These are phyloP conservation scores for Pygoscelis antarcticus DNA, from an alignment of 2,113 vertebrate genomes.

Conservation along the genomic window DNA sequence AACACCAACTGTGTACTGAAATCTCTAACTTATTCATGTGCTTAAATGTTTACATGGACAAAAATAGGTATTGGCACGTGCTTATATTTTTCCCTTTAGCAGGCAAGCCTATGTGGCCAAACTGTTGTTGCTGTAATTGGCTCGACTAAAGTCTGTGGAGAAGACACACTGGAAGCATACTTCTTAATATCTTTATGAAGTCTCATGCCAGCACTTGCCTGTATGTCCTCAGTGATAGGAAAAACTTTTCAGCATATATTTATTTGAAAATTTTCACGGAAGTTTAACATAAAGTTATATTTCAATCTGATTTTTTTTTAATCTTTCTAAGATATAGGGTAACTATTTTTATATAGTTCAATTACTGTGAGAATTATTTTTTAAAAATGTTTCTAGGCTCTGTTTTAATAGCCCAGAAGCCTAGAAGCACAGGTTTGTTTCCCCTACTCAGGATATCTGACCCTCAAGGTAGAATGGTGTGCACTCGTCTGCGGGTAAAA, in stretches of 20 bases:
- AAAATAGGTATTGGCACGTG: not conserved
- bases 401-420: not conserved
- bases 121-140: not conserved
- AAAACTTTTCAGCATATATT: not conserved
- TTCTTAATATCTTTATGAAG: not conserved
- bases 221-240: not conserved
- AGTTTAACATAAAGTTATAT: not conserved
- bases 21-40: not conserved
- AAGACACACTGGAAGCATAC: not conserved
- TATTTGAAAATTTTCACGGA: not conserved
- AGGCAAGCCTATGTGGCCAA: not conserved
- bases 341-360: not conserved
- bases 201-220: not conserved
- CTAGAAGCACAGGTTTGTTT: not conserved
- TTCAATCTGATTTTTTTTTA: not conserved
- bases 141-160: not conserved
- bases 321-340: not conserved
- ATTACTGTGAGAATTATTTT: not conserved
- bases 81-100: not conserved
- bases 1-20: not conserved
- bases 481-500: too few species aligned
- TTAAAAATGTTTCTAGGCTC: not conserved
- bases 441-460: not conserved
- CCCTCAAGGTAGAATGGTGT: too few species aligned
- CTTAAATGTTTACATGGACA: not conserved